Conservation (phyloP, 1,140 invertebrate species). For the Oryzaephilus surinamensis region DNA sequence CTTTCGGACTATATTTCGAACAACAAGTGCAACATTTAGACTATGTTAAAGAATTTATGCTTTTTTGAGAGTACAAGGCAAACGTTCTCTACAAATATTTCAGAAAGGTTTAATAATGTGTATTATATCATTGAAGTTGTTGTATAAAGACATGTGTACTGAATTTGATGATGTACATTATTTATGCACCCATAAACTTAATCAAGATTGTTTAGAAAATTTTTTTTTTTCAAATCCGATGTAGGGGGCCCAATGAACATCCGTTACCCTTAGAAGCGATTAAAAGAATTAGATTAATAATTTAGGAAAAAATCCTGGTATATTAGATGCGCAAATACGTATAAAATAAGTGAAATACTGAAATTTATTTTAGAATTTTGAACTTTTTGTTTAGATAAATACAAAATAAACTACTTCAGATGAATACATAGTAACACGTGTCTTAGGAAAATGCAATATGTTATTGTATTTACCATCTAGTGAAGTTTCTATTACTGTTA, state of each 20-base stretch:
- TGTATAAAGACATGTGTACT: background rate
- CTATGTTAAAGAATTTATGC: background rate
- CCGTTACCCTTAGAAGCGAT: background rate
- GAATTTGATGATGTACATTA: background rate
- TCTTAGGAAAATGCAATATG: background rate
- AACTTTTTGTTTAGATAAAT: no score
- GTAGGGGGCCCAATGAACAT: constrained; percentile 1
- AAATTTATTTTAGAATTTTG: no score
- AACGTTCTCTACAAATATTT: constrained; percentile 2
- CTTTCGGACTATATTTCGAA: background rate
- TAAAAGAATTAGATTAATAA: constrained; percentile 2
- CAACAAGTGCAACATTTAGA: background rate
- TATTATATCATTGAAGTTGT: background rate
- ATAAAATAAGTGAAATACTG: no score
- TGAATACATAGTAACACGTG: background rate
- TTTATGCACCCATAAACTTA: background rate
- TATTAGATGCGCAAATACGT: background rate
- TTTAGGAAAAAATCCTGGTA: constrained; percentile 2
- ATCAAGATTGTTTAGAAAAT: constrained; percentile 5
- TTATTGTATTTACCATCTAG: background rate
- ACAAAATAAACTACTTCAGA: background rate
- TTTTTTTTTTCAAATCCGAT: constrained; percentile 1
- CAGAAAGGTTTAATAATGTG: constrained; percentile 3
- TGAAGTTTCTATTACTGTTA: no score
- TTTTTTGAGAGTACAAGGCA: background rate